Evolutionary conservation across 2,113 vertebrate genomes (phyloP).

Genomic region (Junco hyemalis): DNA sequence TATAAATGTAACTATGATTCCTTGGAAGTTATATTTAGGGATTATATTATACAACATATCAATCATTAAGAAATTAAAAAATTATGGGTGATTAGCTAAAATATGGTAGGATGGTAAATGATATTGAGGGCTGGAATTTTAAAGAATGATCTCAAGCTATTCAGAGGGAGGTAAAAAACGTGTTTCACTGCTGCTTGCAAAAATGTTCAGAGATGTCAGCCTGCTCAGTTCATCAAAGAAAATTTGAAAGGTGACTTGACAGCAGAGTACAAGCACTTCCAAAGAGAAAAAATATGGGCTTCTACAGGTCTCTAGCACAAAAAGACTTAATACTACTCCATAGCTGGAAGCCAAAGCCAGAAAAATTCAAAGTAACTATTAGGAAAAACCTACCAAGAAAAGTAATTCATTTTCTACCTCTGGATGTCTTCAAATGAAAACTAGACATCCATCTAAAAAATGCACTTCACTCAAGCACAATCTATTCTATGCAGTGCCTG

Average conservation of each 20-base stretch:
- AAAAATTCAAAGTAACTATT: background rate
- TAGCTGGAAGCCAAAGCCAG: background rate
- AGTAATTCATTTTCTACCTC: background rate
- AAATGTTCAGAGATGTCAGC: slow-evolving; percentile 14
- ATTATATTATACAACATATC: background rate
- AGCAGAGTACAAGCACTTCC: background rate
- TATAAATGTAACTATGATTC: background rate
- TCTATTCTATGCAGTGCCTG: background rate
- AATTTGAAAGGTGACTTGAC: slow-evolving; percentile 13
- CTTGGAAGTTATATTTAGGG: background rate
- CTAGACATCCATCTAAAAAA: background rate
- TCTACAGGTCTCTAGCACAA: background rate
- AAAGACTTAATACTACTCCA: background rate
- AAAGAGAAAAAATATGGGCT: background rate
- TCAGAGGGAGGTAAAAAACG: background rate
- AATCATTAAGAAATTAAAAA: background rate
- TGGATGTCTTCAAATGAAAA: background rate
- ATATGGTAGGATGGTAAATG: background rate
- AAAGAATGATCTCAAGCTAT: background rate
- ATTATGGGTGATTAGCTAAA: background rate
- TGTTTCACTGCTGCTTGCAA: background rate
- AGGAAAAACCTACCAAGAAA: background rate
- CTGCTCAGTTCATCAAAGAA: background rate
- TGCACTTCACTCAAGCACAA: background rate
- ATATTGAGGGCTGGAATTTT: background rate